Evolutionary conservation across 2,797 vertebrate genomes (phyloP), one percentile per base, ranked within the genome.

Genomic region (Phoeniculus purpureus): DNA sequence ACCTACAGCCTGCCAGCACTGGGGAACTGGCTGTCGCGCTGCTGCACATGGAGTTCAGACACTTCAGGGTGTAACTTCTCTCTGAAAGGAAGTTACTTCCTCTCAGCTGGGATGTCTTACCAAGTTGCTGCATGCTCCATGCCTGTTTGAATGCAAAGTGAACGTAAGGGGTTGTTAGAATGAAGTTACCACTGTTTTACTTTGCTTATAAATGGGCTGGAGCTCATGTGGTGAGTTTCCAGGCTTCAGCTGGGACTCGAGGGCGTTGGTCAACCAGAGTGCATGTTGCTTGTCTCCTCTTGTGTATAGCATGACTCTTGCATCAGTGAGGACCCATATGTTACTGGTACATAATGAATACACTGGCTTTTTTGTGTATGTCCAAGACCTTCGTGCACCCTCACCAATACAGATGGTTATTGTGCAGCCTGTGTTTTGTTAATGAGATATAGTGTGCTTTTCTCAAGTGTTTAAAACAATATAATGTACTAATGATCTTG

Each of bases 81-180:
- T 51, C 58, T 71, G 65, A 58, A 65, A 8, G 88, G 86, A 92
- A 94, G 86, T 92, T 93, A 34, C 83, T 88, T 56, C 81, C 85
- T 73, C 50, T 66, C 60, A 27, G 74, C 84, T 8, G 51, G 83
- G 78, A 88, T 70, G 60, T 68, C 82, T 86, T 90, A 77, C 47
- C 0, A 14, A 80, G 68, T 37, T 2, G n/a, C 80, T 92, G 85
- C 73, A 62, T 78, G 91, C 75, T 89, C 81, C 56, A 3, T 31
- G 60, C 27, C 68, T 22, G 6, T 84, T 72, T 81, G 83, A 92
- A 92, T 70, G 78, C 81, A 78, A 34, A 90, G 68, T 80, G 81
- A 89, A 61, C 0, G 0, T 71, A 37, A 74, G 65, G 52, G 31
- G 5, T 59, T 40, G 85, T 60, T 86, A 72, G 67, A 90, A 65